Percentiles rank a stretch among this genome's conserved stretches.
phyloP scores from a whole-genome alignment of 2,888 invertebrate genomes.

The Melipona beecheii region DNA sequence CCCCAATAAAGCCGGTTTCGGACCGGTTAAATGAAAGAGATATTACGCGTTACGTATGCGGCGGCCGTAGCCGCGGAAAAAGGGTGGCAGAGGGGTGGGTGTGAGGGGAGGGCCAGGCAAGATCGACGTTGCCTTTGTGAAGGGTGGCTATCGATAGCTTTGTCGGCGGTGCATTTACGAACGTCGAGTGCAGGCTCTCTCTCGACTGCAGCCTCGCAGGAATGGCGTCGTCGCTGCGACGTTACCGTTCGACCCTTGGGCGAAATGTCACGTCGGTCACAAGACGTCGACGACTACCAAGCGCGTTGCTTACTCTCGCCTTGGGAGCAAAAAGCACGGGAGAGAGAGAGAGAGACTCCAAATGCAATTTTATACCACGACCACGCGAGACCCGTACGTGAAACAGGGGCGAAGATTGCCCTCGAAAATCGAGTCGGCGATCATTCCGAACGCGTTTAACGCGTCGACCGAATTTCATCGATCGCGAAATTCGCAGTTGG shows the following conservation, averaged over 20 bases:
- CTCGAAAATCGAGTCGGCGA: slow-evolving; percentile 8
- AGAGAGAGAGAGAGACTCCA: slow-evolving; percentile 35
- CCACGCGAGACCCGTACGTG: slow-evolving; percentile 9
- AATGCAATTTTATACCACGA: slow-evolving; percentile 38
- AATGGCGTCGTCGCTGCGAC: slow-evolving; percentile 19
- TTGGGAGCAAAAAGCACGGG: slow-evolving; percentile 23
- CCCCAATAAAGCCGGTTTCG: slow-evolving; percentile 57
- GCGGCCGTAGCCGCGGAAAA: slow-evolving; percentile 41
- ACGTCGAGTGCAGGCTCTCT: slow-evolving; percentile 50
- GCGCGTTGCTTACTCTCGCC: slow-evolving; percentile 28
- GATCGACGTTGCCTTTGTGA: slow-evolving; percentile 58
- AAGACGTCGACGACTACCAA: slow-evolving; percentile 37
- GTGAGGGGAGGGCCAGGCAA: neutral
- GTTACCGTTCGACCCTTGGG: slow-evolving; percentile 27
- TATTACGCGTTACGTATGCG: slow-evolving; percentile 66
- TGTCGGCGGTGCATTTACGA: slow-evolving; percentile 56
- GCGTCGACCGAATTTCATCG: neutral
- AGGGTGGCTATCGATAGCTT: slow-evolving; percentile 58
- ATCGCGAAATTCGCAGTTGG: too few relatives aligned
- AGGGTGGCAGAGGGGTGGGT: neutral
- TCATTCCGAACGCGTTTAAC: slow-evolving; percentile 9
- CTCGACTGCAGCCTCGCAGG: neutral
- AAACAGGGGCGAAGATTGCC: slow-evolving; percentile 7
- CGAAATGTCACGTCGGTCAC: slow-evolving; percentile 65
- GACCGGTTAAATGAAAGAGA: slow-evolving; percentile 61